Evolutionary conservation across 2,888 invertebrate genomes (phyloP).

Genomic region (Hydroisotoma schaefferi): DNA sequence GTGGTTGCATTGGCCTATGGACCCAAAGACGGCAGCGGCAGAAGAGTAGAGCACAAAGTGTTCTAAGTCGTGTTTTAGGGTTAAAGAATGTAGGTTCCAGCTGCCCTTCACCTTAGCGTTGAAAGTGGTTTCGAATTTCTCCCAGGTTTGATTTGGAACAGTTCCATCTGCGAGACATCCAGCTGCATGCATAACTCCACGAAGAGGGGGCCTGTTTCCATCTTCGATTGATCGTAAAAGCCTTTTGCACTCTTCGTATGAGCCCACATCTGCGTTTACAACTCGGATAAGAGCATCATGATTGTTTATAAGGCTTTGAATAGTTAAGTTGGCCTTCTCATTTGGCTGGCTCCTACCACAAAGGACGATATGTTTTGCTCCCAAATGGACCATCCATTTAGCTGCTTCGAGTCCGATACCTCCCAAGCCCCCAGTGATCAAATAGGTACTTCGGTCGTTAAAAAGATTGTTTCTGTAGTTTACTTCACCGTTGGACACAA

Average conservation of each 20-base stretch:
- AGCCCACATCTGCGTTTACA: slow-evolving; percentile 5
- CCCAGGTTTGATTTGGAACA: slow-evolving; percentile 12
- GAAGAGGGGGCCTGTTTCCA: slow-evolving; percentile 9
- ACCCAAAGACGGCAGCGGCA: slow-evolving; percentile 4
- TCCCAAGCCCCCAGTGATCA: slow-evolving; percentile 29
- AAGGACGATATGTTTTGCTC: slow-evolving; percentile 13
- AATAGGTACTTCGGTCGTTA: slow-evolving; percentile 16
- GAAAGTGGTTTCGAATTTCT: slow-evolving; percentile 9
- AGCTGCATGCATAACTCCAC: slow-evolving; percentile 26
- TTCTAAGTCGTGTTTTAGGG: slow-evolving; percentile 1
- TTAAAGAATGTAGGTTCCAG: slow-evolving; percentile 19
- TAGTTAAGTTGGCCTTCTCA: neutral
- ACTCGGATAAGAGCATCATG: neutral
- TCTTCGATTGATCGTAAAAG: neutral
- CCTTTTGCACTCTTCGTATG: neutral
- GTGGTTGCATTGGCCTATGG: slow-evolving; percentile 18
- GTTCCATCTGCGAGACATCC: slow-evolving; percentile 15
- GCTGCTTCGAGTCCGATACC: slow-evolving; percentile 24
- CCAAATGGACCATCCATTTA: slow-evolving; percentile 19
- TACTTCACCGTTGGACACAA: neutral
- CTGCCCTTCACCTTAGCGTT: slow-evolving; percentile 13
- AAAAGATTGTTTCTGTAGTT: too few relatives aligned
- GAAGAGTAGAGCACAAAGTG: slow-evolving; percentile 22
- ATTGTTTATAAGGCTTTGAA: too few relatives aligned
- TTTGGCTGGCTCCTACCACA: slow-evolving; percentile 1